Conservation (phyloP, 2,797 vertebrate species). For the Podargus strigoides region DNA sequence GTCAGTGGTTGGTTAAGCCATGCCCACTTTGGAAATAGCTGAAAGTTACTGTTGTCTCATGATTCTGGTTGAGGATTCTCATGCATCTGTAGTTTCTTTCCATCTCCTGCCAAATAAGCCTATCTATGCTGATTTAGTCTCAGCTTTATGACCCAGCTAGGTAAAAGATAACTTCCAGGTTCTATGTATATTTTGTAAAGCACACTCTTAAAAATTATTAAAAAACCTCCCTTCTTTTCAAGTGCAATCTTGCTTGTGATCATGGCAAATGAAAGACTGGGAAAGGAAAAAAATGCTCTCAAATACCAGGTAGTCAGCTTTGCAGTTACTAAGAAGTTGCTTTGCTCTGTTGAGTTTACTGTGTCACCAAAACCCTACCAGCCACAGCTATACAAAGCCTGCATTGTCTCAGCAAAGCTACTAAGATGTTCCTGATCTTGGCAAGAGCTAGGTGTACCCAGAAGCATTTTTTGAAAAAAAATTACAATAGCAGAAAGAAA, state of each 20-base stretch:
- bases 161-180: background rate
- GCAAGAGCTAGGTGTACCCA: slow-evolving; percentile 70
- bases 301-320: slow-evolving; percentile 1
- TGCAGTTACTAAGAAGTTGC: slow-evolving; percentile 52
- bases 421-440: slow-evolving; percentile 72
- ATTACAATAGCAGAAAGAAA: slow-evolving; percentile 55
- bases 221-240: background rate
- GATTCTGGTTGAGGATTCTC: background rate
- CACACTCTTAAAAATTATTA: background rate
- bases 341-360: slow-evolving; percentile 58
- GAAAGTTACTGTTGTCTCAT: background rate
- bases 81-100: background rate
- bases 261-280: background rate
- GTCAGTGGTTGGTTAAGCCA: background rate
- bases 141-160: background rate
- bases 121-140: background rate
- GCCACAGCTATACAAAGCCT: slow-evolving; percentile 69
- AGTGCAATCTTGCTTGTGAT: background rate
- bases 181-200: background rate
- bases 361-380: slow-evolving; percentile 69
- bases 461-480: slow-evolving; percentile 64
- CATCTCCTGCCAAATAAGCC: background rate
- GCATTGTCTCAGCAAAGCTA: slow-evolving; percentile 70
- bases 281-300: background rate
- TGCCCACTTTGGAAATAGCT: background rate